Conservation (phyloP, 2,797 vertebrate species). For the Dryobates pubescens region DNA sequence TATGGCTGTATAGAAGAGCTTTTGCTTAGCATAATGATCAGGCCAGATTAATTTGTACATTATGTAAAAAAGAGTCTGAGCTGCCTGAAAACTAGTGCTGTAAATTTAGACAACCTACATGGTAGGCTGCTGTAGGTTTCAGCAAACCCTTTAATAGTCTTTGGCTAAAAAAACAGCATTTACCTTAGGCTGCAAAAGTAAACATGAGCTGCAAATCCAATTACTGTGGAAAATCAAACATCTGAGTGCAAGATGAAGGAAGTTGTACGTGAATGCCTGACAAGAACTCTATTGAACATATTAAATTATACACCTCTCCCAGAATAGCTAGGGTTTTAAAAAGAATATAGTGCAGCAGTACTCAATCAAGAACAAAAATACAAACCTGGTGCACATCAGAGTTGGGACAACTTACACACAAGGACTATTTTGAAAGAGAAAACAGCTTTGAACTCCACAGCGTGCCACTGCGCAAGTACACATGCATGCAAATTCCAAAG, state of each 20-base stretch:
- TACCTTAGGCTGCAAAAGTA: slow-evolving; percentile 20
- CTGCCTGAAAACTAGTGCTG: background rate
- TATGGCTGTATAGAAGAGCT: background rate
- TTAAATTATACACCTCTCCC: slow-evolving; percentile 66
- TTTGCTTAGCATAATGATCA: background rate
- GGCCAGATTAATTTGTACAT: background rate
- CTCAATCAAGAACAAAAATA: slow-evolving; percentile 67
- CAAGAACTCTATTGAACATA: slow-evolving; percentile 62
- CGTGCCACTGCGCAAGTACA: background rate
- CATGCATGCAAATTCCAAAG: background rate
- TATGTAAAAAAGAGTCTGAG: background rate
- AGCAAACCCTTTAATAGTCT: background rate
- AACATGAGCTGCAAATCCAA: slow-evolving; percentile 17
- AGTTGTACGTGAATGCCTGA: slow-evolving; percentile 37
- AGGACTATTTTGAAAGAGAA: slow-evolving; percentile 52
- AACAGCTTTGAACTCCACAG: slow-evolving; percentile 57
- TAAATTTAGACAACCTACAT: background rate
- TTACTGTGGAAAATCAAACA: slow-evolving; percentile 47
- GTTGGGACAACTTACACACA: slow-evolving; percentile 16
- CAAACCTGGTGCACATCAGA: slow-evolving; percentile 36
- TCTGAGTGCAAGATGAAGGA: slow-evolving; percentile 56
- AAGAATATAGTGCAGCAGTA: slow-evolving; percentile 36
- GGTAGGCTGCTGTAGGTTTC: background rate
- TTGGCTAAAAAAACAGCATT: background rate
- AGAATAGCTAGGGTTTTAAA: slow-evolving; percentile 63